A percentile compares a stretch with the other conserved stretches of the same genome.
Evolutionary conservation across 2,888 invertebrate genomes (phyloP).

Genomic region (Busseola fusca): DNA sequence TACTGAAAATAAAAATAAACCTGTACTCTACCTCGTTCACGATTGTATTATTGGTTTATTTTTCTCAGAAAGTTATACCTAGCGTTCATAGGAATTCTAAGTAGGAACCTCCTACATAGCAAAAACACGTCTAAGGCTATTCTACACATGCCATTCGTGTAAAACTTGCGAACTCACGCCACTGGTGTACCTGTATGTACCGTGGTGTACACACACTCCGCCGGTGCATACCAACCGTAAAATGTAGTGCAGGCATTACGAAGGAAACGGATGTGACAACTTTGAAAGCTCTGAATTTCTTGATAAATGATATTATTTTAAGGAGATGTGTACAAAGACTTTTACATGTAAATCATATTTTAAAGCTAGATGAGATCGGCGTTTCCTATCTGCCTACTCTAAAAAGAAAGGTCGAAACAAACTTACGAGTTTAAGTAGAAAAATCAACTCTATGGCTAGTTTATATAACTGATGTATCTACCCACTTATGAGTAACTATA

Average conservation of each 20-base stretch:
- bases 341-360: neutral
- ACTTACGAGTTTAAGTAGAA: neutral
- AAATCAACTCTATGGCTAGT: neutral
- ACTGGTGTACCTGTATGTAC: slow-evolving; percentile 7
- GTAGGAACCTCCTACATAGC: slow-evolving; percentile 9
- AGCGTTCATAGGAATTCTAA: neutral
- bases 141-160: slow-evolving; percentile 50
- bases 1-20: slow-evolving; percentile 5
- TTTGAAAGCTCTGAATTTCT: neutral
- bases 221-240: slow-evolving; percentile 36
- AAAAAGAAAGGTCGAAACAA: neutral
- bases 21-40: slow-evolving; percentile 3
- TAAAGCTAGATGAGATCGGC: neutral
- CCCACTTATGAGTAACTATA: neutral
- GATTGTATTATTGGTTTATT: neutral
- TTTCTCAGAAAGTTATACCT: neutral
- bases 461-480: neutral
- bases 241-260: slow-evolving; percentile 36
- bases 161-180: slow-evolving; percentile 27
- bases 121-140: slow-evolving; percentile 32
- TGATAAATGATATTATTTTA: neutral
- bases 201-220: neutral
- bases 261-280: slow-evolving; percentile 35
- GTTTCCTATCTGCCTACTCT: neutral
- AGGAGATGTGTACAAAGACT: neutral